These are phyloP conservation scores for Callyntrura sp. DNA, from an alignment of 2,888 invertebrate species.

Conservation along the genomic window DNA sequence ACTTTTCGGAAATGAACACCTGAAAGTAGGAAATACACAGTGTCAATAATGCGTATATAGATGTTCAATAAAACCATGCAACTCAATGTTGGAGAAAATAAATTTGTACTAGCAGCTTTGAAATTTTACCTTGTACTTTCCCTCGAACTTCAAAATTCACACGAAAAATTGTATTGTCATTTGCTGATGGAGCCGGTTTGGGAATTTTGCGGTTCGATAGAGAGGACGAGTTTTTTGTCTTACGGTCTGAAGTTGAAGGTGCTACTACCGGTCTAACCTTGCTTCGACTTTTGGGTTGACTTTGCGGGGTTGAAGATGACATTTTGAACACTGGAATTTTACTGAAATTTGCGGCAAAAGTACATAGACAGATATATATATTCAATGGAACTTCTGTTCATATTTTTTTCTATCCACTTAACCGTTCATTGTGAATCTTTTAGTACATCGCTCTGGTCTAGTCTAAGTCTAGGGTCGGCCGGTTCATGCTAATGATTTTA, in stretches of 20 bases:
- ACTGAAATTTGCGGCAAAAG: background rate
- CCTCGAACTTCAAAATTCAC: conserved; percentile 80
- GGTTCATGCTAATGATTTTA: too few species aligned
- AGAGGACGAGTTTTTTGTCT: background rate
- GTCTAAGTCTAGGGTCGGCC: too few species aligned
- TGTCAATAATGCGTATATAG: too few species aligned
- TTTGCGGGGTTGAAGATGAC: conserved; percentile 23
- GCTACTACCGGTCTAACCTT: background rate
- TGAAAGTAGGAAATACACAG: conserved; percentile 56
- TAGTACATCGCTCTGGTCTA: too few species aligned
- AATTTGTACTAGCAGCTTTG: conserved; percentile 2
- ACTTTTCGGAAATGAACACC: conserved; percentile 83
- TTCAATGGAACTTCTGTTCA: too few species aligned
- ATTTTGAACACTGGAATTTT: too few species aligned
- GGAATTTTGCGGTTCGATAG: conserved; percentile 40
- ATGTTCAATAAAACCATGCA: background rate
- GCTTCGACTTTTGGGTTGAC: background rate
- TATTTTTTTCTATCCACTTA: too few species aligned
- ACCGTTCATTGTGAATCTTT: too few species aligned
- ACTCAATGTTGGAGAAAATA: conserved; percentile 10
- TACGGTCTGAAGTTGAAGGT: background rate
- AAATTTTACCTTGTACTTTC: conserved; percentile 79
- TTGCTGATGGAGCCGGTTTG: conserved; percentile 6
- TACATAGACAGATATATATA: too few species aligned
- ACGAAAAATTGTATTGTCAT: conserved; percentile 37